Percentiles rank a stretch among this genome's conserved stretches.
Evolutionary conservation across 2,797 vertebrate genomes (phyloP).

Genomic region (Dryobates pubescens): DNA sequence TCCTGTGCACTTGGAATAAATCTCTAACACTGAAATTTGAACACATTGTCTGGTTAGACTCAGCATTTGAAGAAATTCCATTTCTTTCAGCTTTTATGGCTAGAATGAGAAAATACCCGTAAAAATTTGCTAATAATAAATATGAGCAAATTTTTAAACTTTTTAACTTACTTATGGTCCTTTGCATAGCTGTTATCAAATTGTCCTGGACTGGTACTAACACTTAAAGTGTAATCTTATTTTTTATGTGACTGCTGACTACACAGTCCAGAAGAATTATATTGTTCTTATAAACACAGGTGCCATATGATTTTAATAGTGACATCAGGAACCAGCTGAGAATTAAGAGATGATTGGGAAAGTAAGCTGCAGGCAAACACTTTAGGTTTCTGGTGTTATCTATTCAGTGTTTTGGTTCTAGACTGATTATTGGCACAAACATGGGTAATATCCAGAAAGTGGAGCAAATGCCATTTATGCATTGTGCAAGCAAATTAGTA

Average conservation of each 20-base stretch:
- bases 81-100: background rate
- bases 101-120: background rate
- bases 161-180: background rate
- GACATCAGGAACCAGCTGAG: background rate
- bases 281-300: background rate
- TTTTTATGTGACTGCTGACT: background rate
- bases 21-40: background rate
- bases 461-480: background rate
- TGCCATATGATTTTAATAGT: background rate
- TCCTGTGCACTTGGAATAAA: background rate
- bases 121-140: background rate
- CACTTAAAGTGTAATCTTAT: background rate
- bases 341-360: background rate
- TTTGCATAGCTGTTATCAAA: background rate
- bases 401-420: background rate
- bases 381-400: background rate
- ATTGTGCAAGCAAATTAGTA: background rate
- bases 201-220: background rate
- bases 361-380: background rate
- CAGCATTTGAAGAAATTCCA: background rate
- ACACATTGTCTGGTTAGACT: background rate
- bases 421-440: background rate
- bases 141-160: background rate
- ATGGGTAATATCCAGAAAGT: fast-evolving
- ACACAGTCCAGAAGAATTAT: background rate